Percentiles rank a stretch among this genome's conserved stretches.
Evolutionary conservation across 2,888 invertebrate genomes (phyloP).

Genomic region (Tryphoninae sp.): DNA sequence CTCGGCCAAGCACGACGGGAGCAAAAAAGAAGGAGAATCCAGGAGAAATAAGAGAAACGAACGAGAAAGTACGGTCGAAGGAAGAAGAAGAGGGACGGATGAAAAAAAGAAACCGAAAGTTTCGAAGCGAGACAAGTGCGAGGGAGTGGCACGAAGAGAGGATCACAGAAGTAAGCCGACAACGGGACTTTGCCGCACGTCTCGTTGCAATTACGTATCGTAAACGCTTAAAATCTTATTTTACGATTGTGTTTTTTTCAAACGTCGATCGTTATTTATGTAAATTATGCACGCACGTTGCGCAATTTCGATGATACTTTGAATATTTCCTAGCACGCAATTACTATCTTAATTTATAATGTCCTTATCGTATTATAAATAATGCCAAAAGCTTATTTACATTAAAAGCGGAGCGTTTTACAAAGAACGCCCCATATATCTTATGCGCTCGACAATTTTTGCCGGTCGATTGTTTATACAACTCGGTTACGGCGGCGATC

Average conservation of each 20-base stretch:
- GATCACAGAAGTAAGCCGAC: slow-evolving; percentile 59
- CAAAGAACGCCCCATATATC: too few species aligned
- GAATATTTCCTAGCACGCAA: too few species aligned
- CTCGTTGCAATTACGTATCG: slow-evolving; percentile 41
- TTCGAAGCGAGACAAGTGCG: slow-evolving; percentile 52
- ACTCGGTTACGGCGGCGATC: too few species aligned
- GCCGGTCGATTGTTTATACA: too few species aligned
- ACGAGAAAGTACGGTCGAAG: slow-evolving; percentile 15
- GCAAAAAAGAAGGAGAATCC: not conserved
- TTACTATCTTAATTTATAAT: too few species aligned
- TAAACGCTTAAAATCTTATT: slow-evolving; percentile 32
- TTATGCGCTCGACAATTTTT: too few species aligned
- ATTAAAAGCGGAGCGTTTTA: too few species aligned
- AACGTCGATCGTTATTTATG: not conserved
- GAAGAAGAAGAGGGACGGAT: slow-evolving; percentile 16
- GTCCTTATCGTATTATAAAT: too few species aligned
- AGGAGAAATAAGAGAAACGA: slow-evolving; percentile 37
- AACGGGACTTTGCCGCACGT: slow-evolving; percentile 22
- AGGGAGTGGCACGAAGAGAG: slow-evolving; percentile 48
- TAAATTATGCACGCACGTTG: not conserved
- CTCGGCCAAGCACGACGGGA: slow-evolving; percentile 43
- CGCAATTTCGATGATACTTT: too few species aligned
- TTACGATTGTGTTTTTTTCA: not conserved
- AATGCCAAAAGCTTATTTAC: too few species aligned
- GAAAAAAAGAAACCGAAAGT: slow-evolving; percentile 2